Percentiles rank a stretch among this genome's conserved stretches.
Evolutionary conservation across 1,140 invertebrate species (phyloP).

Genomic region (Diabrotica virgifera): DNA sequence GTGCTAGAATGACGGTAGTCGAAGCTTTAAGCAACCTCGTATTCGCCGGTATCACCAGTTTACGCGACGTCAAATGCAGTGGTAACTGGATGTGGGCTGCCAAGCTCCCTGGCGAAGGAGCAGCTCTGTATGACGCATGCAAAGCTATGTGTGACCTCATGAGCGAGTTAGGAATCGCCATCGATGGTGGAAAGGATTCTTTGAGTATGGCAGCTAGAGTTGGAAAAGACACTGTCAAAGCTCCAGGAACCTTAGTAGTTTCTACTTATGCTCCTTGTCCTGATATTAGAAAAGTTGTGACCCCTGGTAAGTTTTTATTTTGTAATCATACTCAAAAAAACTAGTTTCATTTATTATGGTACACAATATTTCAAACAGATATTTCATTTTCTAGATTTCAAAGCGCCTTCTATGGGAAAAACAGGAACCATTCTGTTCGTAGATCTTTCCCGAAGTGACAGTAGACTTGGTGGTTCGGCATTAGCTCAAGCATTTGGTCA

Average conservation of each 20-base stretch:
- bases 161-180: conserved; percentile 82
- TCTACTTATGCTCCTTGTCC: conserved; percentile 93
- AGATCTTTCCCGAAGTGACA: conserved; percentile 62
- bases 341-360: too few relatives aligned
- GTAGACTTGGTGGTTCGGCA: conserved; percentile 84
- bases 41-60: conserved; percentile 80
- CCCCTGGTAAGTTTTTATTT: not conserved
- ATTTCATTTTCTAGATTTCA: conserved; percentile 60
- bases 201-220: conserved; percentile 95
- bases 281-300: conserved; percentile 67
- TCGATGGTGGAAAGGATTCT: conserved; percentile 98
- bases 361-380: not conserved
- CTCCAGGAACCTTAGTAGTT: conserved; percentile 90
- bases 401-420: conserved; percentile 58
- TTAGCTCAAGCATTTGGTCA: conserved; percentile 88
- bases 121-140: conserved; percentile 82
- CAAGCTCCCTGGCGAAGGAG: conserved; percentile 89
- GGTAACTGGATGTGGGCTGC: conserved; percentile 99
- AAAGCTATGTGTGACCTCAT: conserved; percentile 84
- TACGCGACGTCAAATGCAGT: conserved; percentile 93
- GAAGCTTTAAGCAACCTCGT: conserved; percentile 92
- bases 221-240: conserved; percentile 70
- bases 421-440: conserved; percentile 65
- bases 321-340: not conserved
- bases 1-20: conserved; percentile 89